Evolutionary conservation across 2,113 vertebrate genomes (phyloP).

Genomic region (Alethe castanea): DNA sequence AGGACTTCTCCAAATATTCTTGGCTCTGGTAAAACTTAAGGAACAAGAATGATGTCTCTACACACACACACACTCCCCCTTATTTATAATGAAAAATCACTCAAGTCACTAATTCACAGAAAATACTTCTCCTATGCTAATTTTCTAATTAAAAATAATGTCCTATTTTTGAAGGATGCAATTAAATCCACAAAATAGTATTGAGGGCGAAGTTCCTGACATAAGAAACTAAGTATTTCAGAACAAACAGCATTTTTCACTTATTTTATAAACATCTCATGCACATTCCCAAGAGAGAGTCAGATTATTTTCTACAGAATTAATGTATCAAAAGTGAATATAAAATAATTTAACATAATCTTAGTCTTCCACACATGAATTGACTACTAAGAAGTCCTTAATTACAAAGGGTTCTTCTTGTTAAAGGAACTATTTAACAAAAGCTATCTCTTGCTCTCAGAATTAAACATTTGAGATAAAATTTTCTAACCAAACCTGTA

Average conservation of each 20-base stretch:
- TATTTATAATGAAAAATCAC: neutral
- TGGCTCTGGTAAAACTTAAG: neutral
- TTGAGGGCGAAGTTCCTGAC: neutral
- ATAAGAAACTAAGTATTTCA: neutral
- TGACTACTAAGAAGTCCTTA: neutral
- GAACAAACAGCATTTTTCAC: neutral
- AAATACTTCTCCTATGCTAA: neutral
- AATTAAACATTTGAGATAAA: neutral
- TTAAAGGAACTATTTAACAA: neutral
- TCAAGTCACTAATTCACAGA: neutral
- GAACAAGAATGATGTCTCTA: neutral
- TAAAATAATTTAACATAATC: neutral
- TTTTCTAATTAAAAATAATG: neutral
- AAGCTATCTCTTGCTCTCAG: neutral
- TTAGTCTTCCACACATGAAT: neutral
- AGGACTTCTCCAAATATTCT: neutral
- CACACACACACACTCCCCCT: fast-evolving
- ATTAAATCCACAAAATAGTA: neutral
- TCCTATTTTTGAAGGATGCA: neutral
- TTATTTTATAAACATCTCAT: neutral
- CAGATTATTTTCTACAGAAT: neutral
- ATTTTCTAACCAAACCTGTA: neutral
- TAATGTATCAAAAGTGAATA: neutral
- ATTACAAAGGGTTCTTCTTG: neutral
- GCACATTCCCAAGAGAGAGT: neutral